Evolutionary conservation across 2,113 vertebrate genomes (phyloP), one percentile per base, ranked within the genome.

Genomic region (Thunnus thynnus): DNA sequence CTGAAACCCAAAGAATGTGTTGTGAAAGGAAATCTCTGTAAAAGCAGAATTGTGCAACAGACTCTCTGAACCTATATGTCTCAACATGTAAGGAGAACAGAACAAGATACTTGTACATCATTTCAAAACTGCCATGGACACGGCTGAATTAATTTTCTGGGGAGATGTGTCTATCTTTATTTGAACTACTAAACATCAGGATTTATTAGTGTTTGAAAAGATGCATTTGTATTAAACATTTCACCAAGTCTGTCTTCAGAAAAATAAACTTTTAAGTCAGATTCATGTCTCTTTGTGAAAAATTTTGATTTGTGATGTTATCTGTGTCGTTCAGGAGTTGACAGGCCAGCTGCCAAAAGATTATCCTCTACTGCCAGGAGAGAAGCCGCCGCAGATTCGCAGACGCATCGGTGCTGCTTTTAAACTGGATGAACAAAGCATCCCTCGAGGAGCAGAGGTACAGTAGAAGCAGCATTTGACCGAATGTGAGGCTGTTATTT

Each of bases 361-460:
- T 86, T 99, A 96, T 76, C 98, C 97, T 10, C 91, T 98, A 36
- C 94, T 95, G 60, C 95, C 93, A 0, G 97, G 97, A 0, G 97
- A 99, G 88, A 96, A 96, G 72, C 94, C 91, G 8, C 98, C 97
- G 1, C 95, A 92, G 32, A 95, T 99, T 7, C 96, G 93, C 36
- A 94, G 96, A 50, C 96, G 97, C 66, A 94, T 99, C 0, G 97
- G 98, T 47, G 95, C 98, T 0, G 92, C 95, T 1, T 99, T 98
- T 89, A 96, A 94, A 83, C 87, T 99, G 78, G 97, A 99, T 6
- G 95, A 96, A 61, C 93, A 88, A 77, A 96, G 95, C 55, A 86
- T 98, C 4, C 76, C 90, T 22, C 82, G 51, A 18, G 90, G 83
- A 88, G 86, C 86, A 72, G 91, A 95, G 96, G 97, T 98, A 94